Evolutionary conservation across 2,797 vertebrate genomes (phyloP).

Genomic region (Gallinago stenura): DNA sequence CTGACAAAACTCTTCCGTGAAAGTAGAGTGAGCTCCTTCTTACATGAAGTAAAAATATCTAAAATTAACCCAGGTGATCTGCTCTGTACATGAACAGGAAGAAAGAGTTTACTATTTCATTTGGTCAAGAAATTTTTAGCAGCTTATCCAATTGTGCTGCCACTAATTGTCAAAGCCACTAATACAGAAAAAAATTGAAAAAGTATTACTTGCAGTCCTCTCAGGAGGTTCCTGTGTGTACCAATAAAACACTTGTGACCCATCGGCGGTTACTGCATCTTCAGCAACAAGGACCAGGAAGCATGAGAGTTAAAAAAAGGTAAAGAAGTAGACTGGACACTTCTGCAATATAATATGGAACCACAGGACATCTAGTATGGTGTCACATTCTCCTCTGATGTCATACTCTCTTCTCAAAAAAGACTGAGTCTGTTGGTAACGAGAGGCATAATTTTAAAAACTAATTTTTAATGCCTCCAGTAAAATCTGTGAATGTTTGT

Average conservation of each 20-base stretch:
- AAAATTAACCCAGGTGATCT: background rate
- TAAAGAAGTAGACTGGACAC: rapidly evolving
- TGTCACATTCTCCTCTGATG: background rate
- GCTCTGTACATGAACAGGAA: background rate
- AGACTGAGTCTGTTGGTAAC: background rate
- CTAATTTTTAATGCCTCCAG: background rate
- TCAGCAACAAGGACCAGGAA: background rate
- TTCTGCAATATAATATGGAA: background rate
- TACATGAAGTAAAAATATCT: background rate
- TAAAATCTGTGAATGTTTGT: background rate
- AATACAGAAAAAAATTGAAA: background rate
- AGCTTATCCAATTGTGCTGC: background rate
- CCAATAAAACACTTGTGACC: background rate
- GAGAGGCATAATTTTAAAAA: background rate
- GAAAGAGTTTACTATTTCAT: background rate
- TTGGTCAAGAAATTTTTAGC: background rate
- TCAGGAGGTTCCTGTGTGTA: background rate
- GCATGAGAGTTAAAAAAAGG: background rate
- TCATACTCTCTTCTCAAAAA: background rate
- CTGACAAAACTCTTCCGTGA: background rate
- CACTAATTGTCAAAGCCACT: background rate
- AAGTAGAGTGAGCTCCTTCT: background rate
- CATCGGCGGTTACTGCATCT: rapidly evolving
- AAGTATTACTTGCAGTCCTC: background rate
- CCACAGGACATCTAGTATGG: background rate